Evolutionary conservation across 2,113 vertebrate species (phyloP).

Genomic region (Physeter macrocephalus): DNA sequence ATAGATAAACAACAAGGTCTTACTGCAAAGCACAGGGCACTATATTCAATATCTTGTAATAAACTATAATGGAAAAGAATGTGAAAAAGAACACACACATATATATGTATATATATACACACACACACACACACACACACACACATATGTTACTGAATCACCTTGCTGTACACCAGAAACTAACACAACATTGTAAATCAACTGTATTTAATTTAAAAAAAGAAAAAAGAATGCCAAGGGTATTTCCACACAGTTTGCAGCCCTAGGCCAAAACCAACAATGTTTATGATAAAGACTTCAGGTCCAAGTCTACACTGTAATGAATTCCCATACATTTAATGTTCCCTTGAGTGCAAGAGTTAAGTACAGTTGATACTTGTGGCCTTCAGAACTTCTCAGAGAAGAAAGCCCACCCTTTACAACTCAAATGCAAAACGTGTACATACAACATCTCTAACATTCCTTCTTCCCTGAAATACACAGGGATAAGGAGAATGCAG

Average conservation of each 20-base stretch:
- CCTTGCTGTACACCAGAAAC: neutral
- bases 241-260: neutral
- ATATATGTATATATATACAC: rapidly evolving
- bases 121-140: too few relatives aligned
- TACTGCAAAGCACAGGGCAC: neutral
- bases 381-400: neutral
- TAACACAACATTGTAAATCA: neutral
- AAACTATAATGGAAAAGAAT: neutral
- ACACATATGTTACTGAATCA: neutral
- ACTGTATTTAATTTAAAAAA: neutral
- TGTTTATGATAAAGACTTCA: neutral
- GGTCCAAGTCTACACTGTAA: neutral
- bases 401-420: neutral
- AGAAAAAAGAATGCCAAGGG: neutral
- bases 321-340: neutral
- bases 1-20: neutral
- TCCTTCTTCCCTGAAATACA: neutral
- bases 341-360: neutral
- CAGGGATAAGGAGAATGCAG: neutral
- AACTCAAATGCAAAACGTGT: neutral
- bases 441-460: neutral
- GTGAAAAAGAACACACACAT: neutral
- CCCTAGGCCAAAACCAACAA: neutral
- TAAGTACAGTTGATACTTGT: neutral
- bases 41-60: neutral